Evolutionary conservation across 2,113 vertebrate species (phyloP).

Genomic region (Theropithecus gelada): DNA sequence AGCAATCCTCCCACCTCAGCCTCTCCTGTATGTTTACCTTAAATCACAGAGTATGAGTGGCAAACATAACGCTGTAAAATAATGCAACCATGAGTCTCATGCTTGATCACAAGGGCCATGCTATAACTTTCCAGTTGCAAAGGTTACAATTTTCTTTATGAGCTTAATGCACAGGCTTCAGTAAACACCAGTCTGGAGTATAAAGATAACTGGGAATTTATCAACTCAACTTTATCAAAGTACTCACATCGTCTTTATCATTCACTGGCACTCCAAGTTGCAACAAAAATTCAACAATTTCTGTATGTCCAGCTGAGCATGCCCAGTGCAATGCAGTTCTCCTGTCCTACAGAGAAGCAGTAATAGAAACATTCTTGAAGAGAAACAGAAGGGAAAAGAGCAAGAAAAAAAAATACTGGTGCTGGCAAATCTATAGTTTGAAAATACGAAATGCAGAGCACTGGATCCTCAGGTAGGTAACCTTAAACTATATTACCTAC

Average conservation of each 20-base stretch:
- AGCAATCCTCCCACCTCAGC: too few species aligned
- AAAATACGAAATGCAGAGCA: slow-evolving; percentile 58
- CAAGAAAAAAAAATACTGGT: neutral
- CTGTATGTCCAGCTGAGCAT: slow-evolving; percentile 94
- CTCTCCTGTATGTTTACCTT: neutral
- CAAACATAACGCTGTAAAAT: slow-evolving; percentile 53
- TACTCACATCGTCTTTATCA: slow-evolving; percentile 94
- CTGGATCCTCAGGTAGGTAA: slow-evolving; percentile 57
- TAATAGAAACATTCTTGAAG: neutral
- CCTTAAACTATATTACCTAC: neutral
- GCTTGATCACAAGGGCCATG: neutral
- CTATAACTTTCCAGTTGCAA: slow-evolving; percentile 18
- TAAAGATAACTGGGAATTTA: slow-evolving; percentile 69
- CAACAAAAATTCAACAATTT: slow-evolving; percentile 92
- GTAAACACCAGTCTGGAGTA: slow-evolving; percentile 55
- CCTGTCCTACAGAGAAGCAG: slow-evolving; percentile 85
- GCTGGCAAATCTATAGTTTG: neutral
- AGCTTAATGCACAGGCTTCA: slow-evolving; percentile 37
- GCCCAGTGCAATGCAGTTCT: slow-evolving; percentile 96
- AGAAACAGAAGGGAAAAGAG: slow-evolving; percentile 36
- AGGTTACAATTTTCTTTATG: slow-evolving; percentile 47
- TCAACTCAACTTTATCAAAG: neutral
- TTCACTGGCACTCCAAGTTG: slow-evolving; percentile 91
- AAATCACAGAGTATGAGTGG: neutral
- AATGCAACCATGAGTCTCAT: neutral